phyloP scores from a whole-genome alignment of 2,113 vertebrate species.

The Helogale parvula region DNA sequence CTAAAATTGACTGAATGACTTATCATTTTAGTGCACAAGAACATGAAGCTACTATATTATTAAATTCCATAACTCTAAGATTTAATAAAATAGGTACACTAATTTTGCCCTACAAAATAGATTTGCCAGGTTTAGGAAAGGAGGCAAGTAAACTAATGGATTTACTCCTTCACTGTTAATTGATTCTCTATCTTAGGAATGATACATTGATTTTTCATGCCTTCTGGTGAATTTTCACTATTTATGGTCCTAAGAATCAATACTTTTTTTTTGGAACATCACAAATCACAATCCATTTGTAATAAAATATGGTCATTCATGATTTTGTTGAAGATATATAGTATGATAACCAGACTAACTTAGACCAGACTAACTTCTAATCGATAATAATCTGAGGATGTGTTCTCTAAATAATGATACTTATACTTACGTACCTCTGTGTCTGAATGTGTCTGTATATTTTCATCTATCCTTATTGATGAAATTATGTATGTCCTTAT shows the following conservation, averaged over 20 bases:
- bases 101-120: background rate
- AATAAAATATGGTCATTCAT: background rate
- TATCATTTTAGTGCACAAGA: background rate
- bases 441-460: background rate
- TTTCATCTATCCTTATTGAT: background rate
- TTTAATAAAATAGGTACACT: background rate
- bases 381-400: background rate
- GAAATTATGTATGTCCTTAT: background rate
- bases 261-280: background rate
- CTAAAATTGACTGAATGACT: background rate
- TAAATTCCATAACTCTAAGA: background rate
- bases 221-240: background rate
- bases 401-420: background rate
- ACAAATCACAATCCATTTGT: background rate
- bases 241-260: background rate
- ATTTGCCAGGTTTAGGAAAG: constrained; percentile 6
- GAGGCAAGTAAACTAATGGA: background rate
- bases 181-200: background rate
- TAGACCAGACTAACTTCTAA: background rate
- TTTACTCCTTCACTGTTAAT: background rate
- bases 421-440: background rate
- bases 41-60: background rate
- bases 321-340: background rate
- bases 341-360: background rate
- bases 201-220: background rate